phyloP scores from a whole-genome alignment of 1,140 invertebrate species.

The Neodiprion lecontei region DNA sequence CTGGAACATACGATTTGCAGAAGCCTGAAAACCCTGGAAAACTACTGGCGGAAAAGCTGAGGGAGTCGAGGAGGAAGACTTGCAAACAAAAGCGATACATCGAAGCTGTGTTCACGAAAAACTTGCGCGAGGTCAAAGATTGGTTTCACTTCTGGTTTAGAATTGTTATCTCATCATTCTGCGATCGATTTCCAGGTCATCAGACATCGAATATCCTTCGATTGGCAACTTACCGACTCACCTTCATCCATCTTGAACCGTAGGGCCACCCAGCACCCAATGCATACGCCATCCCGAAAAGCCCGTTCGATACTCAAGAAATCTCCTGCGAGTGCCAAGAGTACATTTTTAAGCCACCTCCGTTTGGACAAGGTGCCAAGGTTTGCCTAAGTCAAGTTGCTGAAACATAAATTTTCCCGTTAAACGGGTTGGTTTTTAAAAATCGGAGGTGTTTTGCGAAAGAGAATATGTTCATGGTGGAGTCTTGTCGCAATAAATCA shows the following conservation, averaged over 20 bases:
- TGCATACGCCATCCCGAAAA: conserved; percentile 28
- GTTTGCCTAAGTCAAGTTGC: conserved; percentile 15
- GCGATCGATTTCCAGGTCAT: too few relatives aligned
- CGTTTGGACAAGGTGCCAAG: conserved; percentile 30
- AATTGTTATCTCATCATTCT: neutral
- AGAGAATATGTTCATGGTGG: too few relatives aligned
- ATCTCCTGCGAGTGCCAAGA: conserved; percentile 28
- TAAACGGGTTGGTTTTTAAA: too few relatives aligned
- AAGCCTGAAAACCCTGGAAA: conserved; percentile 23
- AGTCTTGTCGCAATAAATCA: too few relatives aligned
- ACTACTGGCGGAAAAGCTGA: conserved; percentile 29
- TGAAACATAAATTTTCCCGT: too few relatives aligned
- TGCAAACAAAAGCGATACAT: conserved; percentile 30
- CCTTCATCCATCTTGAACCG: neutral
- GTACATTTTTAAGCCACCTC: conserved; percentile 12
- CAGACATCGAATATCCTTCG: too few relatives aligned
- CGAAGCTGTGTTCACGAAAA: conserved; percentile 28
- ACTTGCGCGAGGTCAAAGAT: conserved; percentile 32
- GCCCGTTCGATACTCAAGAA: conserved; percentile 26
- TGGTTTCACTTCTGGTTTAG: neutral
- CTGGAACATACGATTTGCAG: conserved; percentile 34
- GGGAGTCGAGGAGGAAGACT: conserved; percentile 31
- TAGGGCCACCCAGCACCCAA: conserved; percentile 38
- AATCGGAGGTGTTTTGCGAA: too few relatives aligned
- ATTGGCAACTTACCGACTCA: neutral